Conservation (phyloP, 2,113 vertebrate genomes). For the Scolopax mira region DNA sequence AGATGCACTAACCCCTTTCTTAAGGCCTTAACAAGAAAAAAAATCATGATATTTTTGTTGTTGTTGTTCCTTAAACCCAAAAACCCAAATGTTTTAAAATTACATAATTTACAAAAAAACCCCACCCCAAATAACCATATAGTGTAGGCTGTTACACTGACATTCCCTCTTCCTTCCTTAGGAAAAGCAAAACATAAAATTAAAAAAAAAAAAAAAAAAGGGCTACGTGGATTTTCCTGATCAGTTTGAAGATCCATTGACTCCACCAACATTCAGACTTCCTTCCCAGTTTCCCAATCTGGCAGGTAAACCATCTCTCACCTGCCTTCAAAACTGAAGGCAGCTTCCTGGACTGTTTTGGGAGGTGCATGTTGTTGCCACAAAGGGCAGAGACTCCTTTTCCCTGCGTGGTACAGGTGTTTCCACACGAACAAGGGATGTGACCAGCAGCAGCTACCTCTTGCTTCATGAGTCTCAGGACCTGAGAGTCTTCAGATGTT, state of each 20-base stretch:
- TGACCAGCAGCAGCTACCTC: neutral
- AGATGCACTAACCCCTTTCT: constrained; percentile 85
- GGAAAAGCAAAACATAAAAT: constrained; percentile 54
- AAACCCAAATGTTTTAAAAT: constrained; percentile 77
- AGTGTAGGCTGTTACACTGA: constrained; percentile 43
- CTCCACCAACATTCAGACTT: constrained; percentile 34
- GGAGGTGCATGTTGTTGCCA: neutral
- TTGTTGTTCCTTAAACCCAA: constrained; percentile 71
- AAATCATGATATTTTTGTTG: neutral
- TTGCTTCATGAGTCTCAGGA: neutral
- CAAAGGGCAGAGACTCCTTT: neutral
- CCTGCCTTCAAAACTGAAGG: neutral
- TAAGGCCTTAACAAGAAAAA: constrained; percentile 81
- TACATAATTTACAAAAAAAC: constrained; percentile 73
- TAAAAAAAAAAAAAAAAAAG: neutral
- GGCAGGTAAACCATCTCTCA: neutral
- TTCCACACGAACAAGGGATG: neutral
- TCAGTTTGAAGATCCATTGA: neutral
- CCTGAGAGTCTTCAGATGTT: neutral
- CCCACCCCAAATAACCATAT: neutral
- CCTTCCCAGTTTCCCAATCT: neutral
- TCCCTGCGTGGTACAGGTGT: neutral
- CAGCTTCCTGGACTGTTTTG: constrained; percentile 23
- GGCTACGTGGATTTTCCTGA: constrained; percentile 26
- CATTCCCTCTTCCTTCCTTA: constrained; percentile 59